phyloP scores from a whole-genome alignment of 2,888 invertebrate species.

The Philereme transversata region DNA sequence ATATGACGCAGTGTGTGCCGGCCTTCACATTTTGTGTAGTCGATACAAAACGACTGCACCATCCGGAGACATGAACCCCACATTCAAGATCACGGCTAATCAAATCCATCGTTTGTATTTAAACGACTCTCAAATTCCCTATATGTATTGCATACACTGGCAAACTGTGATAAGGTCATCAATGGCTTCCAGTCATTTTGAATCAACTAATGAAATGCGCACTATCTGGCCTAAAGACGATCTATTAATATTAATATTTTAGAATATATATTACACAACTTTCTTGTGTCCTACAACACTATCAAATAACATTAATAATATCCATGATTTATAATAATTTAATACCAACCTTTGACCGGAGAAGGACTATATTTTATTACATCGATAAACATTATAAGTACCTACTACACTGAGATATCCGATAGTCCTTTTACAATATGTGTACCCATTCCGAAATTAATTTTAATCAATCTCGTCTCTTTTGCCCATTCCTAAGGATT shows the following conservation, averaged over 20 bases:
- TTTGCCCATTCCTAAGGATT: neutral
- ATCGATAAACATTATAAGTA: neutral
- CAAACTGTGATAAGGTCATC: too few species aligned
- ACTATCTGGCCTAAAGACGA: neutral
- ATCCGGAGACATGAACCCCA: too few species aligned
- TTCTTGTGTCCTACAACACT: conserved; percentile 17
- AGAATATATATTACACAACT: conserved; percentile 12
- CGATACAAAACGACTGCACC: too few species aligned
- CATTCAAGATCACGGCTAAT: too few species aligned
- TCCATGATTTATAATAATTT: conserved; percentile 3
- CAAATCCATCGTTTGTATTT: too few species aligned
- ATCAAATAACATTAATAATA: conserved; percentile 19
- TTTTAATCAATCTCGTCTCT: neutral
- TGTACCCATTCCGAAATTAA: neutral
- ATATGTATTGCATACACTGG: too few species aligned
- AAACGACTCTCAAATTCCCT: too few species aligned
- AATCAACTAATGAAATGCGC: neutral
- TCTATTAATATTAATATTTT: conserved; percentile 7
- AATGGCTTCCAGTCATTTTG: too few species aligned
- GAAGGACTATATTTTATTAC: neutral
- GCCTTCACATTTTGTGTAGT: too few species aligned
- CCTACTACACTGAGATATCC: neutral
- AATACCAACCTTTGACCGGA: conserved; percentile 21
- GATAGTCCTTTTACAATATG: neutral
- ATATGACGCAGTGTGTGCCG: too few species aligned